These are phyloP conservation scores for Eumaeus atala DNA, from an alignment of 1,140 invertebrate species.

Conservation along the genomic window DNA sequence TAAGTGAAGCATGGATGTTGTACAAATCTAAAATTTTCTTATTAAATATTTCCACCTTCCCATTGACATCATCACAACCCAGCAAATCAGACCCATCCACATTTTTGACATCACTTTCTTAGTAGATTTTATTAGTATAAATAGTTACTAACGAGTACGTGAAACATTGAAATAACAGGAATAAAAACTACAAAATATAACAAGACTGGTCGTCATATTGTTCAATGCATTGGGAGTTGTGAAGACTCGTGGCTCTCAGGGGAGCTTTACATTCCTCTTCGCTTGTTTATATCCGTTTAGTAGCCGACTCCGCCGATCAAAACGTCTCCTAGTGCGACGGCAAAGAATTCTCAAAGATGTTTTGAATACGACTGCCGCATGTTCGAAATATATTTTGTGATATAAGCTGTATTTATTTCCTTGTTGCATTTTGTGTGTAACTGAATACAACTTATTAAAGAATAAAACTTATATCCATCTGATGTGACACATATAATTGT, in stretches of 20 bases:
- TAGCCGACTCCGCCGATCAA: conserved; percentile 50
- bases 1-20: too few relatives aligned
- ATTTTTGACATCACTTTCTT: too few relatives aligned
- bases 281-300: conserved; percentile 60
- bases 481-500: too few relatives aligned
- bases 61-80: too few relatives aligned
- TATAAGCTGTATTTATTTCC: conserved; percentile 2
- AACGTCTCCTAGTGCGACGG: conserved; percentile 45
- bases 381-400: conserved; percentile 17
- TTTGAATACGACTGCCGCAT: conserved; percentile 40
- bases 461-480: too few relatives aligned
- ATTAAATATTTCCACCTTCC: too few relatives aligned
- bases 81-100: too few relatives aligned
- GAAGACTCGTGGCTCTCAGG: conserved; percentile 33
- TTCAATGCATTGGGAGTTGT: conserved; percentile 40
- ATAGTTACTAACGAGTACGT: too few relatives aligned
- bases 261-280: conserved; percentile 25
- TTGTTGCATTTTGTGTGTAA: not conserved
- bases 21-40: too few relatives aligned
- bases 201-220: conserved; percentile 25
- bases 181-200: conserved; percentile 5
- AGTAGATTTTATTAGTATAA: too few relatives aligned
- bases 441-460: too few relatives aligned
- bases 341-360: conserved; percentile 47
- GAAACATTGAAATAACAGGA: not conserved